These are phyloP conservation scores for Carcharodon carcharias DNA, from an alignment of 2,797 vertebrate species.

Conservation along the genomic window DNA sequence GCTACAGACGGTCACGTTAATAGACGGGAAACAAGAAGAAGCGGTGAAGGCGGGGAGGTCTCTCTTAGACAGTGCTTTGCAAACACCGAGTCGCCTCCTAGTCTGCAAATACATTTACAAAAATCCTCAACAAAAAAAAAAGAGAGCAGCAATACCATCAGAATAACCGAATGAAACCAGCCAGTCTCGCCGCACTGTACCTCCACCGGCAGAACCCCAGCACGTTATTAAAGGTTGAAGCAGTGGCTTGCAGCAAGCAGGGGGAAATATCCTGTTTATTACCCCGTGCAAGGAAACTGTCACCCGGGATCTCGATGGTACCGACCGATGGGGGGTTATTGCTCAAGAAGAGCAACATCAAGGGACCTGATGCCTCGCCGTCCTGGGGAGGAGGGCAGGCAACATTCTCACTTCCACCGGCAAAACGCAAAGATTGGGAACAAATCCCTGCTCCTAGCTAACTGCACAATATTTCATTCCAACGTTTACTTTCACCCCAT, in stretches of 20 bases:
- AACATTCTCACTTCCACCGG: neutral
- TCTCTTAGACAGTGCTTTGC: neutral
- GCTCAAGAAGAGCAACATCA: neutral
- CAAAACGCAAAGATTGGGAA: neutral
- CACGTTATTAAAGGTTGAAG: neutral
- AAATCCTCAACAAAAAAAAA: too few species aligned
- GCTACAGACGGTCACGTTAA: neutral
- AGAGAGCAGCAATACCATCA: too few species aligned
- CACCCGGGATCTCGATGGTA: neutral
- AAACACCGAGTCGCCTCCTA: neutral
- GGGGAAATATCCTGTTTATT: neutral
- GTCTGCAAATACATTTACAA: neutral
- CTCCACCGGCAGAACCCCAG: neutral
- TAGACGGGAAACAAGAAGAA: neutral
- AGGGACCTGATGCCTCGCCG: neutral
- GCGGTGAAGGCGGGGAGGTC: neutral
- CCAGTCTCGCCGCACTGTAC: neutral
- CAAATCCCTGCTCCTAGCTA: neutral
- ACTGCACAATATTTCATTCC: neutral
- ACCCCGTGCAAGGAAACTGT: neutral
- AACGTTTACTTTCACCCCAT: neutral
- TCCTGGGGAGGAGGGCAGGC: too few species aligned
- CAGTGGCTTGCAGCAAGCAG: too few species aligned
- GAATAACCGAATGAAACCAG: neutral
- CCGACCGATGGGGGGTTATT: neutral